A percentile compares a stretch with the other conserved stretches of the same genome.
Conservation (phyloP, 2,888 invertebrate genomes). For the Harpalus rubripes region DNA sequence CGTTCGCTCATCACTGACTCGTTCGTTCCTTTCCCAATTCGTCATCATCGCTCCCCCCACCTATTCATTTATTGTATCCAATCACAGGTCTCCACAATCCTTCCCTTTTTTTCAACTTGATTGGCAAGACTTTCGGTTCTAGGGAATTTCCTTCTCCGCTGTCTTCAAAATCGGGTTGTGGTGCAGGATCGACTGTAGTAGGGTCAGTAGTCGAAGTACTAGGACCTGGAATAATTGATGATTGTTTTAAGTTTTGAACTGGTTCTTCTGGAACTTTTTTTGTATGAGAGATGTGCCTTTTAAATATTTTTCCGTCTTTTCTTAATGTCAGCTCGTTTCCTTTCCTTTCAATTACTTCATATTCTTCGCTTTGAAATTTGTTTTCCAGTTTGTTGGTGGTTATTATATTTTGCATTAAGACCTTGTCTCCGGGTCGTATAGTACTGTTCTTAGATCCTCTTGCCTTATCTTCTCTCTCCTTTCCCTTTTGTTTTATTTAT, state of each 20-base stretch:
- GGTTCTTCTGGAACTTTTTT: conserved; percentile 58
- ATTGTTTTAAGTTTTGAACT: neutral
- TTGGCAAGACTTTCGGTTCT: conserved; percentile 37
- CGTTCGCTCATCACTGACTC: no score
- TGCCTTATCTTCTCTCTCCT: conserved; percentile 69
- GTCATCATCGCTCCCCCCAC: neutral
- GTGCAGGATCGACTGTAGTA: neutral
- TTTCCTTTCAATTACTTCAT: conserved; percentile 59
- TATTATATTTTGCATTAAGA: no score
- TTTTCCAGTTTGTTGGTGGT: neutral
- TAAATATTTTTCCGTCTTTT: conserved; percentile 58
- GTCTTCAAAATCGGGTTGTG: neutral
- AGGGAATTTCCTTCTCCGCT: conserved; percentile 16
- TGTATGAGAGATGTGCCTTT: conserved; percentile 53
- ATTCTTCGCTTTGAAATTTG: conserved; percentile 40
- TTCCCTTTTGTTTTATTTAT: conserved; percentile 70
- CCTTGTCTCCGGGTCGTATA: neutral
- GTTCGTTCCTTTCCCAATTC: neutral
- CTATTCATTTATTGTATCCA: neutral
- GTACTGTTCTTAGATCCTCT: conserved; percentile 67
- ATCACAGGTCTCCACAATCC: conserved; percentile 56
- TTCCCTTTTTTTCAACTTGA: conserved; percentile 60
- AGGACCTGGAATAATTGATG: neutral
- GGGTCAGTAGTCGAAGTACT: neutral
- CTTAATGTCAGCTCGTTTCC: conserved; percentile 58